Base-by-base conservation (phyloP, 2,797 vertebrate genomes). In the Oophaga sylvatica region DNA sequence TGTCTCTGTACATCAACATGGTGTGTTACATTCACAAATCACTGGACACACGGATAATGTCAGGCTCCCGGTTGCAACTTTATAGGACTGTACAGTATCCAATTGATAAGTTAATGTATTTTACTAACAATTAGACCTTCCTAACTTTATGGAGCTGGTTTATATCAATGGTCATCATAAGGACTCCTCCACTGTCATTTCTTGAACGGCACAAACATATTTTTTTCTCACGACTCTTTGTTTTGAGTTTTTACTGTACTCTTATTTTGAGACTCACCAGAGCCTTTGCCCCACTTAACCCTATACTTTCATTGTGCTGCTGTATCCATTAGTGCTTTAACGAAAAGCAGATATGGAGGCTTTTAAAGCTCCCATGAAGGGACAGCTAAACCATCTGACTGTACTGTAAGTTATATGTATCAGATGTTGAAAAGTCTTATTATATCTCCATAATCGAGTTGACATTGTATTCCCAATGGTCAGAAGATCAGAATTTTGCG, bases 361-460 rank as follows among this genome's bases (percentile, higher is more conserved):
- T 11, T 59, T 15, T 17, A 19, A 45, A 45, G 19, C 17, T 1
- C 31, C 35, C 70, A 35, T 19, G 17, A 3, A 35, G 70, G 70
- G 20, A 11, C 41, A 53, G 12, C 8, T 6, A 3, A 53, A n/a
- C 71, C 31, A 41, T 71, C 68, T 35, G 17, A 35, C 31, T 20
- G 65, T 29, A 15, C 35, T 35, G 11, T 71, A 71, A 71, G 0
- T 75, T 9, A 75, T 75, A 48, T 22, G 11, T 53, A 53, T 73
- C 70, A 73, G 70, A 73, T 73, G 70, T 73, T 75, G 41, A n/a
- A 75, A 48, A 75, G 11, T 75, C 45, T 9, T n/a, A 10, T 48
- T 48, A 48, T n/a, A 48, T 15, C 41, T 17, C 71, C 5, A n/a
- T 41, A 45, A 20, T 75, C 6, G 20, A n/a, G 11, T n/a, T 75